Conservation (phyloP, 2,888 invertebrate genomes). For the Isoperla grammatica region DNA sequence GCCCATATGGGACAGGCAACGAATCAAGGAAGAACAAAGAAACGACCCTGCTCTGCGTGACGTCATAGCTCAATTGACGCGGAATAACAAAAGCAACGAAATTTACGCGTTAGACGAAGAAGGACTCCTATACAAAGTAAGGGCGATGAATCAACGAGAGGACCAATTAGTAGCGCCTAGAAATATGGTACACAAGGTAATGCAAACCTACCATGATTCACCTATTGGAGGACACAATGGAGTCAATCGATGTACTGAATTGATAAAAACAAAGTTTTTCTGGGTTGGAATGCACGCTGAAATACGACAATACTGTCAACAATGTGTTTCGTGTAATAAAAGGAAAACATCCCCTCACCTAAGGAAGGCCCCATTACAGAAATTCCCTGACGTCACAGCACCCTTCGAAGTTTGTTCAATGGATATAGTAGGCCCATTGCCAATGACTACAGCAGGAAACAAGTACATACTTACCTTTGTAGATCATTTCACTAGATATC, state of each 20-base stretch:
- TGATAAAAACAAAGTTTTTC: constrained; percentile 14
- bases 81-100: constrained; percentile 2
- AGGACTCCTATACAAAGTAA: constrained; percentile 14
- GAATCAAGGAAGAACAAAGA: constrained; percentile 5
- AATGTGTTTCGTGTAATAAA: constrained; percentile 18
- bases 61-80: neutral
- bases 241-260: neutral
- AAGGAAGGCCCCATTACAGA: constrained; percentile 4
- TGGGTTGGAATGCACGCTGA: constrained; percentile 18
- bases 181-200: constrained; percentile 14
- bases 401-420: no score
- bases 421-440: no score
- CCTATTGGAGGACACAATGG: constrained; percentile 22
- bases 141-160: constrained; percentile 4
- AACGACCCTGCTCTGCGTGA: neutral
- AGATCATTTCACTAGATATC: no score
- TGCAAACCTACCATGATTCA: constrained; percentile 18
- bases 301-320: constrained; percentile 3
- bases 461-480: no score
- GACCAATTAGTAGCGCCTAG: constrained; percentile 18
- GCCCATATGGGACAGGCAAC: constrained; percentile 13
- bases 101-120: constrained; percentile 13
- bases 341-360: neutral
- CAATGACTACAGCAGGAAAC: no score
- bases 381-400: no score